Base-by-base conservation (phyloP, 2,113 vertebrate genomes). In the Alaudala cheleensis region DNA sequence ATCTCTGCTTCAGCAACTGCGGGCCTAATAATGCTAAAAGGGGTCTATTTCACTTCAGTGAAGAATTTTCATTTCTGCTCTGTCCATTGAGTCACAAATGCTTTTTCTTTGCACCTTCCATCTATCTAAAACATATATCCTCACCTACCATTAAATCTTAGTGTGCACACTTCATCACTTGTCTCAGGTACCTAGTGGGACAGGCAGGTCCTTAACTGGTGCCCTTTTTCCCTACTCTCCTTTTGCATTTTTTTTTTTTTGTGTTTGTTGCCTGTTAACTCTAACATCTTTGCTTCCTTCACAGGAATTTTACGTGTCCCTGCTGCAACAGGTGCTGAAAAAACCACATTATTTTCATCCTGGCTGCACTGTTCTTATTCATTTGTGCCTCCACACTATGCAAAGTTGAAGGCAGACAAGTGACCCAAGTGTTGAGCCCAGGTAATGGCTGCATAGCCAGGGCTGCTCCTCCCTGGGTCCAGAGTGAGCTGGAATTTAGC, bases 211-310 rank as follows among this genome's bases (percentile, higher is more conserved):
- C 42, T 82, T 80, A 85, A 90, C 37, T 79, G 65, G 81, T 86
- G 57, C 29, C 50, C 37, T 89, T 86, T 58, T 69, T 80, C 54
- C 70, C 70, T 2, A 4, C 44, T 92, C 37, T 80, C 81, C 64
- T 95, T 93, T 93, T 72, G 61, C 47, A 39, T 71, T 85, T 76
- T 64, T 94, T 91, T 93, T 94, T 58, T 71, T 56, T 86, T 71
- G 29, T 87, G 29, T 50, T 81, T 62, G 96, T 97, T 97, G 93
- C 95, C 73, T 96, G 88, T 96, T 94, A 97, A 96, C 82, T 58
- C 77, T 69, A 81, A 92, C 53, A 94, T 53, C 40, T 94, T 84
- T 82, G 47, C 93, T 95, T 92, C 67, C 40, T 92, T 93, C 58
- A 53, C 34, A 45, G 39, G 82, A 88, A 95, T 96, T 96, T 94